Conservation (phyloP, 2,888 invertebrate species). For the Platycheirus albimanus region DNA sequence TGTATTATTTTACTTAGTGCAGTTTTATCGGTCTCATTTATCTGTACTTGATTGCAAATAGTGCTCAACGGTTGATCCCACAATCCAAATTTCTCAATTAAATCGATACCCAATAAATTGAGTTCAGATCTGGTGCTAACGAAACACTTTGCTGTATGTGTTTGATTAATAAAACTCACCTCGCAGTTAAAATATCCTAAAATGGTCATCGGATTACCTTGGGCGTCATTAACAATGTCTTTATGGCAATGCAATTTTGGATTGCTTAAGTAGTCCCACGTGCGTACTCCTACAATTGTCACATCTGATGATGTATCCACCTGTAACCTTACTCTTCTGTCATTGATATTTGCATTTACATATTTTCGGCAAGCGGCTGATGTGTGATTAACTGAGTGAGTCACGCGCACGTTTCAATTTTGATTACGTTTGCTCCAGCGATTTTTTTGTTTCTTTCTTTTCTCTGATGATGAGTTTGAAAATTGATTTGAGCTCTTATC, state of each 20-base stretch:
- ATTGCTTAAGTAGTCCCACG: constrained; percentile 40
- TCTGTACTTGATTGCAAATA: constrained; percentile 11
- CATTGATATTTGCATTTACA: constrained; percentile 24
- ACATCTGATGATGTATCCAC: constrained; percentile 47
- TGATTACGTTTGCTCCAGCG: neutral
- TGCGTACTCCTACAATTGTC: constrained; percentile 20
- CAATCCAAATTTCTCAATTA: constrained; percentile 17
- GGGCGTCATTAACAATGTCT: constrained; percentile 18
- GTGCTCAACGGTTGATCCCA: constrained; percentile 19
- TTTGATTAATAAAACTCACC: constrained; percentile 1
- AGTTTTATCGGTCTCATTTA: neutral
- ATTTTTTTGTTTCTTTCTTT: neutral
- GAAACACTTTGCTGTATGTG: neutral
- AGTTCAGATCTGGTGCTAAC: constrained; percentile 14
- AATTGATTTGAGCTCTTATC: too few species aligned
- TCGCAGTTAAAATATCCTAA: constrained; percentile 24
- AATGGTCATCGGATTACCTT: constrained; percentile 36
- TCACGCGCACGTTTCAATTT: neutral
- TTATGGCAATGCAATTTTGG: constrained; percentile 4
- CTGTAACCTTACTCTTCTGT: constrained; percentile 22
- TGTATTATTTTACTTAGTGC: constrained; percentile 2
- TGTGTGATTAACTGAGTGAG: constrained; percentile 10
- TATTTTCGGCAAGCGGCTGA: constrained; percentile 28
- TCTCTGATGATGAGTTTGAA: too few species aligned
- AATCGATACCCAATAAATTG: constrained; percentile 39